phyloP scores from a whole-genome alignment of 2,113 vertebrate genomes.

The Acinonyx jubatus region DNA sequence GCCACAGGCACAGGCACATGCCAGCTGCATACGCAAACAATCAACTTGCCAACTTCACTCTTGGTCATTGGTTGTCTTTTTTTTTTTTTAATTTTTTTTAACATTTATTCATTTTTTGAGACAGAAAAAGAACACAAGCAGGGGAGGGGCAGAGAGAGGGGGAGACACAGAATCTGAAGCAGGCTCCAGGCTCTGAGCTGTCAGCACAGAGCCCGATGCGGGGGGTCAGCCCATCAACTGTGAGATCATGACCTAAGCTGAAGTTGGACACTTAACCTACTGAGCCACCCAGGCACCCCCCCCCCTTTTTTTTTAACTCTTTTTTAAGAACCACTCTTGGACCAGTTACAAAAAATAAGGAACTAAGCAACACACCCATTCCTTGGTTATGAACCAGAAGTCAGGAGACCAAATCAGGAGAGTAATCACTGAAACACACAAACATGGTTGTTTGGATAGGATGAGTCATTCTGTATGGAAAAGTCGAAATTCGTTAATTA shows the following conservation, averaged over 20 bases:
- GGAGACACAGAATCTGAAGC: too few relatives aligned
- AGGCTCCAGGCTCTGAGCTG: too few relatives aligned
- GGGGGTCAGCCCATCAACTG: too few relatives aligned
- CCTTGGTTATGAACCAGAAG: not conserved
- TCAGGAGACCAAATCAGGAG: not conserved
- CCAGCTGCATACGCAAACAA: not conserved
- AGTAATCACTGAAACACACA: not conserved
- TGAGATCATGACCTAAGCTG: too few relatives aligned
- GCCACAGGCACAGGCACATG: accelerated
- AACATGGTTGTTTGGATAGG: not conserved
- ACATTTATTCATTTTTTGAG: too few relatives aligned
- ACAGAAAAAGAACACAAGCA: too few relatives aligned
- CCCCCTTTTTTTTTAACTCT: not conserved
- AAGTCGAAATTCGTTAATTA: not conserved
- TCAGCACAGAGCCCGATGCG: too few relatives aligned
- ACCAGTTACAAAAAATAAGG: not conserved
- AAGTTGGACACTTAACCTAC: too few relatives aligned
- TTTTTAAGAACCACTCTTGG: not conserved
- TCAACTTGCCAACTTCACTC: not conserved
- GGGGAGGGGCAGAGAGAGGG: too few relatives aligned
- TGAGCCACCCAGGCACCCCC: too few relatives aligned
- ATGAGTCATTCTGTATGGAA: not conserved
- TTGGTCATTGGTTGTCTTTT: not conserved
- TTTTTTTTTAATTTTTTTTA: not conserved
- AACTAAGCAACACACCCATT: not conserved